Evolutionary conservation across 2,797 vertebrate species (phyloP).

Genomic region (Mallotus villosus): DNA sequence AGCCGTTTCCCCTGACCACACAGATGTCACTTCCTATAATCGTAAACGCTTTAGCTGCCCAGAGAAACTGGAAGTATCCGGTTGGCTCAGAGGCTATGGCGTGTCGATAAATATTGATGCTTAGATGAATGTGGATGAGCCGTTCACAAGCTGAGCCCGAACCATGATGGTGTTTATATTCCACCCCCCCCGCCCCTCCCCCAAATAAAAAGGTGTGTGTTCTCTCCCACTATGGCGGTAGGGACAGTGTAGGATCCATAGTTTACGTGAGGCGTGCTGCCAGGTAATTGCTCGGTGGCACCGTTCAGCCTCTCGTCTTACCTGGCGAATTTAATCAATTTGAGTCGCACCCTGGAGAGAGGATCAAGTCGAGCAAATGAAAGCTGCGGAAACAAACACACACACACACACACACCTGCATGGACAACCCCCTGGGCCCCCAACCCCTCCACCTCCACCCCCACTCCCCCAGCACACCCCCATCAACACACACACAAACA

Average conservation of each 20-base stretch:
- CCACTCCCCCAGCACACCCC: no score
- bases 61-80: not conserved
- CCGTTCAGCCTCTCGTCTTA: constrained; percentile 61
- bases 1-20: constrained; percentile 61
- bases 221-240: constrained; percentile 38
- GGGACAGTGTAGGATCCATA: constrained; percentile 47
- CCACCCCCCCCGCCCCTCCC: not conserved
- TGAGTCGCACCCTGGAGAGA: constrained; percentile 65
- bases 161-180: not conserved
- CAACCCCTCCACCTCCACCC: not conserved
- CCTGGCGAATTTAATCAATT: constrained; percentile 75
- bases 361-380: constrained; percentile 53
- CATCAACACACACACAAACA: no score
- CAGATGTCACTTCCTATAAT: constrained; percentile 55
- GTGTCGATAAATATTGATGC: not conserved
- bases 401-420: constrained; percentile 13
- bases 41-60: constrained; percentile 28
- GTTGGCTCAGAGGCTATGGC: not conserved
- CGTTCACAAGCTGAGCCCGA: not conserved
- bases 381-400: constrained; percentile 24
- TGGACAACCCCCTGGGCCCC: not conserved
- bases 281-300: constrained; percentile 70
- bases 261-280: constrained; percentile 56
- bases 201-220: constrained; percentile 17
- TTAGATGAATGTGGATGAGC: not conserved